Evolutionary conservation across 2,797 vertebrate species (phyloP).

Genomic region (Cyprinodon diabolis): DNA sequence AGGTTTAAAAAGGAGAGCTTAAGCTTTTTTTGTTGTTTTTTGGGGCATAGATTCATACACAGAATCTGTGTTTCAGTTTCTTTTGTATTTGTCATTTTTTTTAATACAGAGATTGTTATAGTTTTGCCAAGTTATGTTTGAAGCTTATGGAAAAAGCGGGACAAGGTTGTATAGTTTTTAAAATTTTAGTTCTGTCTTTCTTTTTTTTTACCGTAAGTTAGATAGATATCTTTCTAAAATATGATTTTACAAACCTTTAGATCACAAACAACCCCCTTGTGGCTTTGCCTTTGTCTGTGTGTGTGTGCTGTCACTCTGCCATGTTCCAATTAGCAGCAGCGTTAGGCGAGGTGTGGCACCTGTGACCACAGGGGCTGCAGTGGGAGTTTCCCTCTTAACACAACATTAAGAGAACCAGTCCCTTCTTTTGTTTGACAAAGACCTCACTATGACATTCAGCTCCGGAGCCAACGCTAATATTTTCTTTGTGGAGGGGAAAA

Average conservation of each 20-base stretch:
- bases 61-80: too few species aligned
- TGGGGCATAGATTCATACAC: neutral
- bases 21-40: neutral
- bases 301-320: slow-evolving; percentile 6
- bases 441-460: slow-evolving; percentile 42
- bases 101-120: too few species aligned
- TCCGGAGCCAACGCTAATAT: slow-evolving; percentile 40
- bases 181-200: neutral
- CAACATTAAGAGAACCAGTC: slow-evolving; percentile 11
- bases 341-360: slow-evolving; percentile 62
- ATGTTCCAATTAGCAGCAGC: slow-evolving; percentile 59
- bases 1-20: neutral
- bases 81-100: too few species aligned
- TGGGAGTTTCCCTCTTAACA: slow-evolving; percentile 26
- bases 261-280: neutral
- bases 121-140: neutral
- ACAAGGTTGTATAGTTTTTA: neutral
- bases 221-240: neutral
- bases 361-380: slow-evolving; percentile 46
- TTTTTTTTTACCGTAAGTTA: neutral
- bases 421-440: slow-evolving; percentile 43
- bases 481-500: slow-evolving; percentile 48
- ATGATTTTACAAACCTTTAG: neutral
- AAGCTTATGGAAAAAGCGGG: neutral
- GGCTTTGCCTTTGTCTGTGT: neutral